phyloP scores from a whole-genome alignment of 2,888 invertebrate species.

The Sialis fuliginosa region DNA sequence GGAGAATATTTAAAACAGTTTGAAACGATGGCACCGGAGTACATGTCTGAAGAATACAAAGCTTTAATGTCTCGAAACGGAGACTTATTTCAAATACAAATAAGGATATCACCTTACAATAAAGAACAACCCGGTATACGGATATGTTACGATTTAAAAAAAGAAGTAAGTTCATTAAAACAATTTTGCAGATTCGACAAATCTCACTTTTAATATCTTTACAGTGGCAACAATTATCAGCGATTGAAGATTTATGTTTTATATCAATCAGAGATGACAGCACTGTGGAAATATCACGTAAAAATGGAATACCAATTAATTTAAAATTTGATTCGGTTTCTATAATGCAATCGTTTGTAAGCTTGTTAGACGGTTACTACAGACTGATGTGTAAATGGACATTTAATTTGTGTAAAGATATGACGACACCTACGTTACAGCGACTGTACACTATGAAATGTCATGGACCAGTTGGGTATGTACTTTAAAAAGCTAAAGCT shows the following conservation, averaged over 20 bases:
- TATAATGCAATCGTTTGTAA: slow-evolving; percentile 60
- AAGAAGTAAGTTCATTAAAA: slow-evolving; percentile 30
- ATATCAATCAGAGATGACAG: slow-evolving; percentile 55
- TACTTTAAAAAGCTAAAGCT: slow-evolving; percentile 6
- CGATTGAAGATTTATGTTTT: slow-evolving; percentile 70
- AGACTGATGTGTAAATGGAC: slow-evolving; percentile 78
- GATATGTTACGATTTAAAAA: slow-evolving; percentile 38
- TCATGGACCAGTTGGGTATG: slow-evolving; percentile 81
- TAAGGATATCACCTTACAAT: slow-evolving; percentile 47
- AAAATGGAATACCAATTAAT: slow-evolving; percentile 60
- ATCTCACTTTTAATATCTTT: slow-evolving; percentile 12
- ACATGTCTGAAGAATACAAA: slow-evolving; percentile 56
- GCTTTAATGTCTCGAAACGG: slow-evolving; percentile 49
- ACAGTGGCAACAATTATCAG: slow-evolving; percentile 57
- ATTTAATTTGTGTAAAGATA: slow-evolving; percentile 71
- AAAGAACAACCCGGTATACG: slow-evolving; percentile 46
- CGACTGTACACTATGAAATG: slow-evolving; percentile 56
- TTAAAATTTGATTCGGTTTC: slow-evolving; percentile 49
- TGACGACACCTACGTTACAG: slow-evolving; percentile 61
- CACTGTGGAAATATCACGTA: slow-evolving; percentile 57
- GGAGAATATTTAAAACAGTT: slow-evolving; percentile 66
- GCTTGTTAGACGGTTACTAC: slow-evolving; percentile 73
- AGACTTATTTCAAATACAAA: slow-evolving; percentile 44
- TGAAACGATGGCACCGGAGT: slow-evolving; percentile 64
- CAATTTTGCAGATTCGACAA: background rate